Conservation (phyloP, 2,888 invertebrate genomes). For the Aethes cnicana region DNA sequence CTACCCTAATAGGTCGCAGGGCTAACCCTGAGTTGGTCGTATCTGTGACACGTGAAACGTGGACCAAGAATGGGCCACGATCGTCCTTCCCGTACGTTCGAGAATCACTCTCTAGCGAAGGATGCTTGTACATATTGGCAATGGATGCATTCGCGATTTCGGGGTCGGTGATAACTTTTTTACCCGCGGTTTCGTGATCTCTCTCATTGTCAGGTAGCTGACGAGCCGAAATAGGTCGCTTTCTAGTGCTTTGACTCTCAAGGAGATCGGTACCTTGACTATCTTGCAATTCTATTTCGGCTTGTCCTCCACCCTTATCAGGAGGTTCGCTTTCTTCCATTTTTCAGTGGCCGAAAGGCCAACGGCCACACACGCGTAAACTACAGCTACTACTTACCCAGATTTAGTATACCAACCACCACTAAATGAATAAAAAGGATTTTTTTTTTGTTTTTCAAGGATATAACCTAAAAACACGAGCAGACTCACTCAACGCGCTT, state of each 20-base stretch:
- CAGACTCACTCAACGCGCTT: too few relatives aligned
- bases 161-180: neutral
- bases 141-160: neutral
- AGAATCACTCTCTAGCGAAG: neutral
- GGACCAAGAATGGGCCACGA: neutral
- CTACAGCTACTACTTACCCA: too few relatives aligned
- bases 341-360: too few relatives aligned
- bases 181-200: neutral
- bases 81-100: neutral
- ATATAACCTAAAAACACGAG: too few relatives aligned
- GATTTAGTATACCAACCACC: too few relatives aligned
- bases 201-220: neutral
- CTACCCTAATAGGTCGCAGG: neutral
- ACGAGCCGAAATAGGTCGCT: neutral
- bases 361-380: too few relatives aligned
- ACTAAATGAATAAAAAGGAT: too few relatives aligned
- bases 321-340: too few relatives aligned
- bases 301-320: too few relatives aligned
- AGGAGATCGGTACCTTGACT: too few relatives aligned
- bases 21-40: neutral
- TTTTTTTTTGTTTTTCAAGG: too few relatives aligned
- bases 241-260: neutral
- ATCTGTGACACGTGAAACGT: neutral
- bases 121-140: neutral
- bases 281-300: too few relatives aligned